phyloP scores from a whole-genome alignment of 2,113 vertebrate genomes.

The Corvus hawaiiensis region DNA sequence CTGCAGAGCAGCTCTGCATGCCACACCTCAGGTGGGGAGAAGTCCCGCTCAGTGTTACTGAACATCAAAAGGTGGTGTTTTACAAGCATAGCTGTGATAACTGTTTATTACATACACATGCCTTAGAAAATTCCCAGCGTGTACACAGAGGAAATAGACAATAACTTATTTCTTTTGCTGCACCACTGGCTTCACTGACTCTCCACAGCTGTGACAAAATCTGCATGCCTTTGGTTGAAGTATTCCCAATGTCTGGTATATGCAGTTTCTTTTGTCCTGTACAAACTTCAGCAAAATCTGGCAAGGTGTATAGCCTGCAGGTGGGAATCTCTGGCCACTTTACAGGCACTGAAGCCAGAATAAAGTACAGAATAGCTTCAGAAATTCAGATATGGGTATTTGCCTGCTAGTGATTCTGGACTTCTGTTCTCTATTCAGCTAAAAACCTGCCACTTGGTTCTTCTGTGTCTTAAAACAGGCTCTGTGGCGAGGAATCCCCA shows the following conservation, averaged over 20 bases:
- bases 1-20: neutral
- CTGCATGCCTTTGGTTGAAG: neutral
- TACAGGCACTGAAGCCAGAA: neutral
- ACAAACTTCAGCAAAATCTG: neutral
- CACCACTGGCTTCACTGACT: neutral
- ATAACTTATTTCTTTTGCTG: neutral
- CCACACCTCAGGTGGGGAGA: neutral
- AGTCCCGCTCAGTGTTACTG: neutral
- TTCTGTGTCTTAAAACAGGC: neutral
- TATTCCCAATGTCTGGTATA: neutral
- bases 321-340: neutral
- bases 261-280: neutral
- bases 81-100: neutral
- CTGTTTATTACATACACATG: neutral
- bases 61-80: neutral
- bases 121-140: neutral
- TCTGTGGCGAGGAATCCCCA: neutral
- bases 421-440: neutral
- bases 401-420: neutral
- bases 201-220: neutral
- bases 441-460: neutral
- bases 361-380: neutral
- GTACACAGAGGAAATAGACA: neutral
- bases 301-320: neutral
- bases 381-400: neutral